These are phyloP conservation scores for Heliothis peltigera DNA, from an alignment of 2,888 invertebrate species.

Conservation along the genomic window DNA sequence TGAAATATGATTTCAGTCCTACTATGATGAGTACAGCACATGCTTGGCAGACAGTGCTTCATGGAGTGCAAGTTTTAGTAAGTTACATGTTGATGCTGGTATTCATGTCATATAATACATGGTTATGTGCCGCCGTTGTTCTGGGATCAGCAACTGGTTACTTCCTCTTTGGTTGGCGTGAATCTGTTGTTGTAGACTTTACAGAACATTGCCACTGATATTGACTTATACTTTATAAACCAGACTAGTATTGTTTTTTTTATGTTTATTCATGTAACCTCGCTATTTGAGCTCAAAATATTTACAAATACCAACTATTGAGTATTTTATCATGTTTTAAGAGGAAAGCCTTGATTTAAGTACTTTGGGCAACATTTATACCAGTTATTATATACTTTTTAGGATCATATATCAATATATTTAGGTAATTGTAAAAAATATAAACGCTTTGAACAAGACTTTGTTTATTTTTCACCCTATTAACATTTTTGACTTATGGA, in stretches of 20 bases:
- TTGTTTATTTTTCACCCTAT: constrained; percentile 52
- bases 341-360: constrained; percentile 79
- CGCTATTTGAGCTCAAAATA: constrained; percentile 78
- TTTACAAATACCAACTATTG: constrained; percentile 78
- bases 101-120: constrained; percentile 99
- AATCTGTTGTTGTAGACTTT: constrained; percentile 97
- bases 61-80: constrained; percentile 96
- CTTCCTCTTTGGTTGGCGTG: constrained; percentile 98
- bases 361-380: constrained; percentile 81
- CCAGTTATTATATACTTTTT: constrained; percentile 83
- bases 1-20: constrained; percentile 90
- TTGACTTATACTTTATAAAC: constrained; percentile 47
- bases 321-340: constrained; percentile 83
- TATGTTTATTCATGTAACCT: constrained; percentile 70
- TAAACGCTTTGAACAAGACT: constrained; percentile 72
- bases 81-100: constrained; percentile 98
- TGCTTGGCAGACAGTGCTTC: constrained; percentile 95
- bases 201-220: constrained; percentile 98
- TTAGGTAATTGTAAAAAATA: constrained; percentile 78
- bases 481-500: not conserved
- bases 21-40: constrained; percentile 96
- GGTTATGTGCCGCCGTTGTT: constrained; percentile 97
- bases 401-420: constrained; percentile 73
- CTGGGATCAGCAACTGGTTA: constrained; percentile 97
- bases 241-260: constrained; percentile 62